Percentiles rank a stretch among this genome's conserved stretches.
These are phyloP conservation scores for Alaudala cheleensis DNA, from an alignment of 2,113 vertebrate species.

Conservation along the genomic window DNA sequence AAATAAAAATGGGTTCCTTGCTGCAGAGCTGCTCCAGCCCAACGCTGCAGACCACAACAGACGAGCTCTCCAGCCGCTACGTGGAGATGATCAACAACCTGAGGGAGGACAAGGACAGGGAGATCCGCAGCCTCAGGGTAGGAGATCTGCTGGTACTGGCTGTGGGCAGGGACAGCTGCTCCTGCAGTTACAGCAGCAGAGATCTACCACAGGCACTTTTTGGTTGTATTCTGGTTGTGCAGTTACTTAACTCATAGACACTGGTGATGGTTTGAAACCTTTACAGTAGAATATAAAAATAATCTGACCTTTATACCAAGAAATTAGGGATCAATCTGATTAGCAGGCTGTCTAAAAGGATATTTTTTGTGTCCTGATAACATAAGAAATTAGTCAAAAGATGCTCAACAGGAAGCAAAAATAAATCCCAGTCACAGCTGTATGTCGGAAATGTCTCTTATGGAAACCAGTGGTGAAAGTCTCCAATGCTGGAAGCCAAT, in stretches of 20 bases:
- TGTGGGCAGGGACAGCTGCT: background rate
- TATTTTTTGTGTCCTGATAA: background rate
- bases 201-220: accelerated
- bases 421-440: background rate
- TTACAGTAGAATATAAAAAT: background rate
- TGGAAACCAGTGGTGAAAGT: background rate
- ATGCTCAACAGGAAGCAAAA: background rate
- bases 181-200: background rate
- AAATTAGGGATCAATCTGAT: background rate
- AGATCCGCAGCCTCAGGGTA: slow-evolving; percentile 87
- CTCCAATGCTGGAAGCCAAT: background rate
- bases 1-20: background rate
- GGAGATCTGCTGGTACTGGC: background rate
- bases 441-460: background rate
- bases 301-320: background rate
- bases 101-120: slow-evolving; percentile 85
- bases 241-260: accelerated
- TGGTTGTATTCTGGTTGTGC: background rate
- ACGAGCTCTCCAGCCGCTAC: slow-evolving; percentile 88
- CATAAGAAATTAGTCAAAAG: background rate
- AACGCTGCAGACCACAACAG: slow-evolving; percentile 81
- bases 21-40: slow-evolving; percentile 67
- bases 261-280: background rate
- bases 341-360: background rate
- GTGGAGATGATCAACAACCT: slow-evolving; percentile 84